Evolutionary conservation across 2,113 vertebrate genomes (phyloP), one percentile per base, ranked within the genome.

Genomic region (Maylandia zebra): DNA sequence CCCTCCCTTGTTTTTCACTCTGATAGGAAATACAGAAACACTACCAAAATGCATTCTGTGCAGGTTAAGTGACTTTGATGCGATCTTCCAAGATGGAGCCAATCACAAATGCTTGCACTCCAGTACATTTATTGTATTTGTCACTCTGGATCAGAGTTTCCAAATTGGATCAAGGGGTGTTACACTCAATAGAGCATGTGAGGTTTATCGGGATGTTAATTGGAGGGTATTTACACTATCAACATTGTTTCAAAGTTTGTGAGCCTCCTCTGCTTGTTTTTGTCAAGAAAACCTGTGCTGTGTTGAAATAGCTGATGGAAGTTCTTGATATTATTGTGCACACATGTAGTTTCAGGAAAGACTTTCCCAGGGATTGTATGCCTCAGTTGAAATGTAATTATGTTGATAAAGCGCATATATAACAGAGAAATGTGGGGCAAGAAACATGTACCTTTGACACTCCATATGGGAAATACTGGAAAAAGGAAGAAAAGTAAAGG

Each of bases 301-400:
- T 88, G 80, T 95, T 92, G 87, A 91, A 90, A 88, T 48, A 2
- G 19, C 90, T 91, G 92, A 96, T 95, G 85, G 82, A 86, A 83
- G 89, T 30, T n/a, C 78, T 86, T 76, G 93, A 95, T 94, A 92
- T 76, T 83, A 82, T 81, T 88, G 81, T 87, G 55, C 69, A 41
- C 90, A 93, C 43, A 89, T 94, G 82, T 80, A 87, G 55, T 79
- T 83, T 90, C n/a, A 64, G 64, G 82, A 91, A 93, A 90, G 83
- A 85, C 86, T 91, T 82, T 91, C 80, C 78, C 48, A 50, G 53
- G 84, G 82, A 90, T 87, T 79, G 87, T 85, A 90, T 87, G 88
- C 84, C 61, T 92, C 87, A 82, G 89, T 95, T 95, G 56, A 90
- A 78, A 91, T 93, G 78, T 86, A 92, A 96, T 95, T 92, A 94